These are phyloP conservation scores for Phrynocephalus vlangalii DNA, from an alignment of 2,797 vertebrate species.

Conservation along the genomic window DNA sequence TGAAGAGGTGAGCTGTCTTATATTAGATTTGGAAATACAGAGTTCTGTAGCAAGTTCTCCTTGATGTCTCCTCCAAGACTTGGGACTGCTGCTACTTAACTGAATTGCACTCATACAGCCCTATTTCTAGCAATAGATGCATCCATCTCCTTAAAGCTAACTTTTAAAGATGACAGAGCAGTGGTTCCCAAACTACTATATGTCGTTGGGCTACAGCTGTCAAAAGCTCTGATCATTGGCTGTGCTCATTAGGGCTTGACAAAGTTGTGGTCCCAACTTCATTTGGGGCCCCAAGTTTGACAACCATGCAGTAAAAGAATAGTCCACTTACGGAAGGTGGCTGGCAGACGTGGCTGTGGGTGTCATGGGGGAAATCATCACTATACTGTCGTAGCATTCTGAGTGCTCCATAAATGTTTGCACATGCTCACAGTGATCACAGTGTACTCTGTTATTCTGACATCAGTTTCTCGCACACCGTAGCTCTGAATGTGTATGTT, in stretches of 20 bases:
- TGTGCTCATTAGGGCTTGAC: neutral
- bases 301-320: neutral
- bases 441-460: neutral
- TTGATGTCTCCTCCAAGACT: neutral
- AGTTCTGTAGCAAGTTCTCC: neutral
- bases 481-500: neutral
- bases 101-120: neutral
- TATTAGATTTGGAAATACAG: neutral
- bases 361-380: no score
- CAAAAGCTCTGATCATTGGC: neutral
- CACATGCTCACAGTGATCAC: neutral
- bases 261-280: neutral
- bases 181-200: neutral
- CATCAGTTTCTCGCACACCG: neutral
- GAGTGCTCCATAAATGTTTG: neutral
- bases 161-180: neutral
- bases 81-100: neutral
- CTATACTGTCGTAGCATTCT: neutral
- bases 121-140: neutral
- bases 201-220: neutral
- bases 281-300: neutral
- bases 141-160: neutral
- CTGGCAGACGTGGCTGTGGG: no score
- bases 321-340: neutral
- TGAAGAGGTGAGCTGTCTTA: neutral